These are phyloP conservation scores for Hippocampus kuda DNA, from an alignment of 2,797 vertebrate genomes.

Conservation along the genomic window DNA sequence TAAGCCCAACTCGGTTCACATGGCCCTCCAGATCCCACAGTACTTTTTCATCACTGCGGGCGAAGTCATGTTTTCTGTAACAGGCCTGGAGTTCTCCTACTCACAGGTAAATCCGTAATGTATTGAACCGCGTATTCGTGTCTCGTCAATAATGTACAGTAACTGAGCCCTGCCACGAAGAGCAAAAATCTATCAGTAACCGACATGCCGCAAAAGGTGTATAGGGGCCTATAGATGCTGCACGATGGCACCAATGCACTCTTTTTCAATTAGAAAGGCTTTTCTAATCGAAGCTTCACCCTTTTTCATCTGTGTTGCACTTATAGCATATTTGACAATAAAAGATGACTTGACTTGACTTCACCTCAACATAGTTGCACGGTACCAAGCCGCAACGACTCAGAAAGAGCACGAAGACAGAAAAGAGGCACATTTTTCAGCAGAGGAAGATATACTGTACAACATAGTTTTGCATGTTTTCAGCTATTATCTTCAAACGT, in stretches of 20 bases:
- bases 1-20: conserved; percentile 73
- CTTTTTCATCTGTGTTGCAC: no score
- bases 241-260: neutral
- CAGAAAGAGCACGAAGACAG: no score
- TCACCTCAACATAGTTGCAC: no score
- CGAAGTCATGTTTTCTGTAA: conserved; percentile 92
- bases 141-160: neutral
- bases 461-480: neutral
- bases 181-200: no score
- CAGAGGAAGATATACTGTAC: no score
- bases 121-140: neutral
- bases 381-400: no score
- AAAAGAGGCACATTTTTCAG: no score
- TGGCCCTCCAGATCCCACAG: conserved; percentile 95
- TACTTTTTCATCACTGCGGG: conserved; percentile 88
- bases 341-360: no score
- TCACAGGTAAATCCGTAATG: conserved; percentile 76
- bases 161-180: neutral
- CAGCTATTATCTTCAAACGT: neutral
- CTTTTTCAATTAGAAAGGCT: neutral
- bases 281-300: no score
- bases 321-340: no score
- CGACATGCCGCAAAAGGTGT: neutral
- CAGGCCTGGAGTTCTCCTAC: conserved; percentile 91
- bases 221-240: neutral